Base-by-base conservation (phyloP, 2,113 vertebrate genomes). In the Eptesicus fuscus region DNA sequence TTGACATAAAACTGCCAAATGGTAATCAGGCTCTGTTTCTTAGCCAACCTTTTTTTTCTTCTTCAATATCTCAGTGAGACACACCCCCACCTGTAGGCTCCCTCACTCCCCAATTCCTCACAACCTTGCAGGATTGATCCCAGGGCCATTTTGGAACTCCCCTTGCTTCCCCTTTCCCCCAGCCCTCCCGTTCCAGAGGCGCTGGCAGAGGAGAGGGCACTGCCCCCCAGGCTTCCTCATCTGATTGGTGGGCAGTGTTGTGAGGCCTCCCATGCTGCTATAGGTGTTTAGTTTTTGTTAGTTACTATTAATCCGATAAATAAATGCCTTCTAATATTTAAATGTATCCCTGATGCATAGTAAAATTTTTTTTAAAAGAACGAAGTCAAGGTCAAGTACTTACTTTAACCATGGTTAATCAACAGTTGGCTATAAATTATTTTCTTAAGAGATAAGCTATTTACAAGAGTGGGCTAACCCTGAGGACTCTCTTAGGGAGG, bases 361-460 rank as follows among this genome's bases (percentile, higher is more conserved):
- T 49, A 89, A n/a, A 69, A 56, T 22, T 93, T 61, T 90, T 74
- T 51, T 23, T 11, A 14, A 73, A 82, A 65, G 65, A 73, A 88
- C 17, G 11, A 69, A 80, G 17, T 47, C 51, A 95, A 83, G 51
- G 35, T 85, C 63, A 69, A 56, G 8, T 95, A 59, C 83, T 95
- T 91, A 76, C 77, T 77, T 88, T 91, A 92, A 76, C 63, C 30
- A 11, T 65, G 47, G 59, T 76, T 88, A 93, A 23, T 89, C 12
- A 22, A 49, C 70, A 80, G 13, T 42, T 96, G 37, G 20, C 80
- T 89, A 1, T 94, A 65, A 89, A 61, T 94, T 80, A 28, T 93
- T 95, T 88, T 94, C 71, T 76, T 87, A 59, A 78, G 44, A 83
- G 65, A 84, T 4, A 51, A 71, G 44, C 67, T 90, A 20, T 94